Base-by-base conservation (phyloP, 2,888 invertebrate species). In the Microchrysa polita region DNA sequence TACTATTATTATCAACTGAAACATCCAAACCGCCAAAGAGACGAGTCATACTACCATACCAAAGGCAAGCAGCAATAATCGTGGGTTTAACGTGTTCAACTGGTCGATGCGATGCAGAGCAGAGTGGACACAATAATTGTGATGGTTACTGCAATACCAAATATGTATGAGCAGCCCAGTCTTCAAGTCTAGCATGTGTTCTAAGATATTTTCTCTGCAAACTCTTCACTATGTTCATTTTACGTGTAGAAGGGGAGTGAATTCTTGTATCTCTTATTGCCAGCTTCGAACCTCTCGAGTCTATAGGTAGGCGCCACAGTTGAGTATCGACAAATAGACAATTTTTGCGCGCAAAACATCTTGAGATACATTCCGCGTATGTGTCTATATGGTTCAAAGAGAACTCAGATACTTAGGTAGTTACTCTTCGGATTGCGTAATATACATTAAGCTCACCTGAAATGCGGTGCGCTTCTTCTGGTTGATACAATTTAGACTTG, bases 301-400 rank as follows among this genome's bases (percentile, higher is more conserved):
- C n/a, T 12, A 4, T 48, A 14, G 40, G 16, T 5, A 22, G 18
- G 53, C 23, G 22, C 52, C 27, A 67, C 52, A 65, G 65, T 48
- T 65, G 52, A 14, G 23, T 27, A 23, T 53, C 52, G 67, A 53
- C 23, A 67, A 16, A 48, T 52, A 18, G 61, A 27, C 22, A 69
- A 55, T 69, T n/a, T 69, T 16, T 57, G 69, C 67, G 67, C 69
- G 69, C 42, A 69, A 69, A 67, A 65, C 14, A 40, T 57, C 57
- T 52, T 53, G 27, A 27, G 2, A 34, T 34, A 34, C 27, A 34
- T 34, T 34, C 27, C n/a, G n/a, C n/a, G n/a, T n/a, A 34, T 34
- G 27, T 34, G 7, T 34, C 27, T 34, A 34, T 2, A 5, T 34
- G n/a, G n/a, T 9, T n/a, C 42, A 22, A 65, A 65, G 65, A 65